These are phyloP conservation scores for Microctenopoma steveboyesi DNA, from an alignment of 2,797 vertebrate species.

Conservation along the genomic window DNA sequence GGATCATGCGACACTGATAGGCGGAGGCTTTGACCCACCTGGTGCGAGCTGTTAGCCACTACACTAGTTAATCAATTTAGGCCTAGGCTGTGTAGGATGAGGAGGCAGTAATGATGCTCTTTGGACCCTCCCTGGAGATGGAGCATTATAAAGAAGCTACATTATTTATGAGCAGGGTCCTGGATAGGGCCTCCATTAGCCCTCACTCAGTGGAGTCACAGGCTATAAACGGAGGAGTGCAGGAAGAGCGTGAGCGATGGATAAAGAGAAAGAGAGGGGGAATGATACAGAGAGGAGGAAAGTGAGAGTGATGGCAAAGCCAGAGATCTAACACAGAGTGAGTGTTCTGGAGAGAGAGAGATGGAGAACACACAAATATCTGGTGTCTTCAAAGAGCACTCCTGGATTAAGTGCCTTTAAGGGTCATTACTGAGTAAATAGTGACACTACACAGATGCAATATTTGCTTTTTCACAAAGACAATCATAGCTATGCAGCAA, in stretches of 20 bases:
- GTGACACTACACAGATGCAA: slow-evolving; percentile 37
- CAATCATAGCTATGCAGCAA: slow-evolving; percentile 15
- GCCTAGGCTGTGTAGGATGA: slow-evolving; percentile 91
- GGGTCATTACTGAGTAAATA: slow-evolving; percentile 48
- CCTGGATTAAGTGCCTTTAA: slow-evolving; percentile 56
- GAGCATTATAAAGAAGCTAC: slow-evolving; percentile 97
- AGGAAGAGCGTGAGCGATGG: slow-evolving; percentile 69
- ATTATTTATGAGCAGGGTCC: slow-evolving; percentile 99
- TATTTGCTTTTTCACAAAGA: slow-evolving; percentile 31
- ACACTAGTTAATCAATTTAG: slow-evolving; percentile 99
- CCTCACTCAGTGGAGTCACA: slow-evolving; percentile 88
- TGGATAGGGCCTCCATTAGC: slow-evolving; percentile 97
- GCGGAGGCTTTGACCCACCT: slow-evolving; percentile 80
- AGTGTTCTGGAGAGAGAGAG: slow-evolving; percentile 46
- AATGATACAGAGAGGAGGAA: slow-evolving; percentile 50
- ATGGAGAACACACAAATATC: slow-evolving; percentile 41
- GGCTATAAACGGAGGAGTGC: slow-evolving; percentile 81
- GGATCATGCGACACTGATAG: slow-evolving; percentile 88
- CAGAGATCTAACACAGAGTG: slow-evolving; percentile 49
- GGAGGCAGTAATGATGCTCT: slow-evolving; percentile 99
- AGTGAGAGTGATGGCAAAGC: slow-evolving; percentile 58
- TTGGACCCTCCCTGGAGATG: slow-evolving; percentile 90
- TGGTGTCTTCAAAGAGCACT: slow-evolving; percentile 46
- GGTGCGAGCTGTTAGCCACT: slow-evolving; percentile 79
- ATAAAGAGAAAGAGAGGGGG: slow-evolving; percentile 33